phyloP scores from a whole-genome alignment of 2,113 vertebrate species.

The Prunella fulvescens region DNA sequence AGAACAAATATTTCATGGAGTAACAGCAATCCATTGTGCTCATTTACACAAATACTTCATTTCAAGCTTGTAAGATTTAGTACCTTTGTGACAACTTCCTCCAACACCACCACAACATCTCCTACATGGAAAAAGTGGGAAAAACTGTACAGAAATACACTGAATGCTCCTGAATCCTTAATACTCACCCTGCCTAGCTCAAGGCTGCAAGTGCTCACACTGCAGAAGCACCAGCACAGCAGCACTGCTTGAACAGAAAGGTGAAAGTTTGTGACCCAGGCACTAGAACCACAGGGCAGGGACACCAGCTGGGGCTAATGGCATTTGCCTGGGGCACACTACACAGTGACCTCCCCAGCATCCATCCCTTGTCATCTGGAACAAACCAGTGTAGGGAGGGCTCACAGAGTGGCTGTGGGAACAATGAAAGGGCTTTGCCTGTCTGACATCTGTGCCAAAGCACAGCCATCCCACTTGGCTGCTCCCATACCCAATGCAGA shows the following conservation, averaged over 20 bases:
- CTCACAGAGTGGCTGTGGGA: neutral
- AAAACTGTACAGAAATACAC: neutral
- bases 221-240: neutral
- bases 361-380: neutral
- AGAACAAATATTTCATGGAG: neutral
- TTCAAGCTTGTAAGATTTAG: neutral
- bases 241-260: neutral
- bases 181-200: neutral
- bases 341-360: neutral
- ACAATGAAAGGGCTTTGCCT: neutral
- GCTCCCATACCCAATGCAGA: accelerated
- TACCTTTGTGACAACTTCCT: neutral
- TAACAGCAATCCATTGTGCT: neutral
- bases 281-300: accelerated
- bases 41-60: neutral
- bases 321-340: neutral
- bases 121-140: neutral
- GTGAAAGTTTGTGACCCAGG: neutral
- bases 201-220: neutral
- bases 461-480: neutral
- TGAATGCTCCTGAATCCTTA: neutral
- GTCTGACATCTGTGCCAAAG: accelerated
- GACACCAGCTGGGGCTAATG: neutral
- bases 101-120: neutral
- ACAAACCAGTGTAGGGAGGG: neutral